Conservation (phyloP, 2,888 invertebrate genomes). For the Macrophya alboannulata region DNA sequence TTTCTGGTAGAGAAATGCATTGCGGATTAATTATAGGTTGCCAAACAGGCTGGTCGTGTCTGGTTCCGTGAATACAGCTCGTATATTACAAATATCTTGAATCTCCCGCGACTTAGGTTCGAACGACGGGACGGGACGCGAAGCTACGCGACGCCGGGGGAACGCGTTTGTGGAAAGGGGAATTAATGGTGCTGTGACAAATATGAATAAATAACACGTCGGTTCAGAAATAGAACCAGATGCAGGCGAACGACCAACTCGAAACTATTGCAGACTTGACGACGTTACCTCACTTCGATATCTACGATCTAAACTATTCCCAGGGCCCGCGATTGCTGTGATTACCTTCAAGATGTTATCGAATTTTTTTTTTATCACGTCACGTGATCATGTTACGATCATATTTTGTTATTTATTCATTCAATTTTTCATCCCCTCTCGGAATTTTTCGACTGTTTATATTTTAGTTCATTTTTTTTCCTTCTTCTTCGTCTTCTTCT, state of each 20-base stretch:
- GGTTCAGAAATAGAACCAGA: slow-evolving; percentile 47
- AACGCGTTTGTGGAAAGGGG: slow-evolving; percentile 37
- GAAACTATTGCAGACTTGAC: slow-evolving; percentile 40
- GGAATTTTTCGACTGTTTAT: not conserved
- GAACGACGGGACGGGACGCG: slow-evolving; percentile 62
- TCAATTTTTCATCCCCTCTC: slow-evolving; percentile 2
- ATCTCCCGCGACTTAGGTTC: slow-evolving; percentile 64
- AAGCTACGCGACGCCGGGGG: not conserved
- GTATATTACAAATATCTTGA: slow-evolving; percentile 71
- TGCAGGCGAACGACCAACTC: slow-evolving; percentile 22
- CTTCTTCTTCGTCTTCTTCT: not conserved
- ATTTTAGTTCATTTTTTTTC: not conserved
- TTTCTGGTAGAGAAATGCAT: slow-evolving; percentile 63
- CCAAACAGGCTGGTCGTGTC: slow-evolving; percentile 59
- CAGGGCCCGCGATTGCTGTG: slow-evolving; percentile 6
- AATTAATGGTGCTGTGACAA: slow-evolving; percentile 72
- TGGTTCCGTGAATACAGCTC: slow-evolving; percentile 58
- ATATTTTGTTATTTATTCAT: slow-evolving; percentile 5
- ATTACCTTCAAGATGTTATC: slow-evolving; percentile 39
- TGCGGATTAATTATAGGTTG: slow-evolving; percentile 72
- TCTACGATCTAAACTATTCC: slow-evolving; percentile 40
- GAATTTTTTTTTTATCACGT: slow-evolving; percentile 27
- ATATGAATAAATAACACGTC: slow-evolving; percentile 67
- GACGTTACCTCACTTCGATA: slow-evolving; percentile 43
- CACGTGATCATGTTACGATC: slow-evolving; percentile 38